Evolutionary conservation across 2,888 invertebrate species (phyloP).

Genomic region (Dynastes hyllus): DNA sequence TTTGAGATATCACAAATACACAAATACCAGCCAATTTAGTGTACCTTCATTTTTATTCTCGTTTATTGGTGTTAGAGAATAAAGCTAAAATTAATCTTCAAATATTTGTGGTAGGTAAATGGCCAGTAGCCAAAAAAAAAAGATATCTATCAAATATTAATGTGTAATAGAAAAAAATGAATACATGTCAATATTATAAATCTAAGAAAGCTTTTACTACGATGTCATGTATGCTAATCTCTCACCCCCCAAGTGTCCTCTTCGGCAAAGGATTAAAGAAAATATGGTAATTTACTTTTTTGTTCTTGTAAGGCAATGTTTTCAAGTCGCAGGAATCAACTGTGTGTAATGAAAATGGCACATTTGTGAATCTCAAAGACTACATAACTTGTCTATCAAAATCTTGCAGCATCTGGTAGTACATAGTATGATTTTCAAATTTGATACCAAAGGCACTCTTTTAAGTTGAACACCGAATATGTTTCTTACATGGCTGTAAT

Average conservation of each 20-base stretch:
- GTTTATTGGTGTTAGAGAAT: conserved; percentile 1
- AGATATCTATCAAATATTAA: neutral
- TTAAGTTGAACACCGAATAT: no score
- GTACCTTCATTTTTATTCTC: neutral
- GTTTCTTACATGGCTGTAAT: no score
- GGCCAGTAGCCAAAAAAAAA: conserved; percentile 50
- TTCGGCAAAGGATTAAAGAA: neutral
- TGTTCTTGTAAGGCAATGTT: no score
- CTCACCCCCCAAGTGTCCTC: neutral
- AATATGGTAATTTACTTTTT: no score
- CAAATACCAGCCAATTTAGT: neutral
- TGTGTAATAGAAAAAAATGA: conserved; percentile 10
- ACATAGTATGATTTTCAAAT: no score
- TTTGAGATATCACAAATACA: neutral
- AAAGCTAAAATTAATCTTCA: neutral
- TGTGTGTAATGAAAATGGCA: no score
- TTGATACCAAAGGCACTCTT: no score
- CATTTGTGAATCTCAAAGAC: no score
- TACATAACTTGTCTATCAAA: no score
- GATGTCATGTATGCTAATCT: neutral
- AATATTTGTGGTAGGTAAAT: conserved; percentile 18
- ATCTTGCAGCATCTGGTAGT: no score
- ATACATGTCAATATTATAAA: neutral
- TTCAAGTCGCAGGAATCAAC: no score
- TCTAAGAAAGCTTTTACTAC: neutral